Percentiles rank a stretch among this genome's conserved stretches.
Evolutionary conservation across 2,113 vertebrate species (phyloP).

Genomic region (Sylvicapra grimmia): DNA sequence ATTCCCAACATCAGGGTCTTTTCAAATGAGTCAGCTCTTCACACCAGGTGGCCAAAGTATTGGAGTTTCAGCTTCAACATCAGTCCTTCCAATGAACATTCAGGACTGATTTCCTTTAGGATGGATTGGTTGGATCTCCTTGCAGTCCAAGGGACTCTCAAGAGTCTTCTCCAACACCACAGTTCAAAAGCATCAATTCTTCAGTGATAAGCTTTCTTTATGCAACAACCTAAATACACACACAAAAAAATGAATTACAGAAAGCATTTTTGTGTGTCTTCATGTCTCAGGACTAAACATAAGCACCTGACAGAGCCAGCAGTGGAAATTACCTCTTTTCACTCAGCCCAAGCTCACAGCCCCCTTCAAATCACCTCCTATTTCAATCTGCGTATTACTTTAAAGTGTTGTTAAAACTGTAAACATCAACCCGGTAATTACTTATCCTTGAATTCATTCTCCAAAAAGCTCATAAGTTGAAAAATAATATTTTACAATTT

Average conservation of each 20-base stretch:
- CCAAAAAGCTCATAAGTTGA: conserved; percentile 55
- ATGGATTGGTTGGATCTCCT: background rate
- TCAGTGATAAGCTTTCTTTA: background rate
- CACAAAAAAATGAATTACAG: background rate
- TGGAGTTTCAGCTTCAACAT: background rate
- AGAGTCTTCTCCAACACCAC: background rate
- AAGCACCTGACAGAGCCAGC: background rate
- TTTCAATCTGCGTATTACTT: background rate
- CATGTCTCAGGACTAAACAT: background rate
- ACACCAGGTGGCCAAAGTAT: background rate
- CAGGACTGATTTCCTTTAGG: background rate
- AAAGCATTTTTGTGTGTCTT: background rate
- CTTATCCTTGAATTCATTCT: conserved; percentile 22
- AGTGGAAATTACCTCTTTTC: background rate
- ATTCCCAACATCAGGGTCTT: background rate
- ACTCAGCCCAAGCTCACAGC: background rate
- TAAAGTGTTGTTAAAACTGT: background rate
- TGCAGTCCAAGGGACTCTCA: background rate
- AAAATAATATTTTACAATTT: conserved; percentile 39
- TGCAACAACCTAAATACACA: background rate
- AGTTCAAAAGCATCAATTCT: background rate
- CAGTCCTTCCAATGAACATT: background rate
- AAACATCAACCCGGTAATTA: conserved; percentile 40
- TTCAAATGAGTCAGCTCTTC: background rate
- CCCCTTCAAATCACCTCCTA: background rate